Conservation (phyloP, 2,113 vertebrate genomes). For the Lophura nycthemera region DNA sequence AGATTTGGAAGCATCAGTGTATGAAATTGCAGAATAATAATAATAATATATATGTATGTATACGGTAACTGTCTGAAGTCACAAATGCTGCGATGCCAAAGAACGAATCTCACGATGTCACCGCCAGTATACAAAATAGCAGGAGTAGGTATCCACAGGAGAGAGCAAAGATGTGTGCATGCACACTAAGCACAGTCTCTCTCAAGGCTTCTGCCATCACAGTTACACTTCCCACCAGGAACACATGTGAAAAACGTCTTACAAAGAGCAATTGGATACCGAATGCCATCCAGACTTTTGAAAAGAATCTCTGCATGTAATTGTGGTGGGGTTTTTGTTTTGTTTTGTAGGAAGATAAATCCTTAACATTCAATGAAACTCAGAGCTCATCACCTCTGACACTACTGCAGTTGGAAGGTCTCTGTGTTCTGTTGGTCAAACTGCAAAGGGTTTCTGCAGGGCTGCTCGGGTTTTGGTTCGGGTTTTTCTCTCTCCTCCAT, state of each 20-base stretch:
- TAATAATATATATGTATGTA: not conserved
- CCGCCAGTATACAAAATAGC: not conserved
- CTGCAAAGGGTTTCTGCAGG: slow-evolving; percentile 11
- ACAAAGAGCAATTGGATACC: slow-evolving; percentile 41
- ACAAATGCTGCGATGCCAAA: slow-evolving; percentile 21
- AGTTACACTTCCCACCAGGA: slow-evolving; percentile 5
- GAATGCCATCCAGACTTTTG: slow-evolving; percentile 24
- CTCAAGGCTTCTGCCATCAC: slow-evolving; percentile 35
- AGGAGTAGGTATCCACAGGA: not conserved
- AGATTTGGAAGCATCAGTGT: slow-evolving; percentile 67
- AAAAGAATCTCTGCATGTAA: not conserved
- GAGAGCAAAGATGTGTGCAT: not conserved
- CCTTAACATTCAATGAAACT: not conserved
- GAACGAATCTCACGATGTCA: slow-evolving; percentile 36
- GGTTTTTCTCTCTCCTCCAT: slow-evolving; percentile 38
- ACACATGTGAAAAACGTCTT: slow-evolving; percentile 50
- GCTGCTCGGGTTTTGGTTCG: slow-evolving; percentile 33
- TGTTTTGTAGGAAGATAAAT: not conserved
- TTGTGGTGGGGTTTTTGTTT: not conserved
- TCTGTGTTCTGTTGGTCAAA: not conserved
- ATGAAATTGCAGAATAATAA: slow-evolving; percentile 56
- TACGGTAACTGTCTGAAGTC: slow-evolving; percentile 61
- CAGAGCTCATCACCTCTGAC: not conserved
- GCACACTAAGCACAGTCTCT: not conserved
- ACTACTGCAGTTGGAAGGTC: not conserved